Percentiles rank a stretch among this genome's conserved stretches.
phyloP scores from a whole-genome alignment of 2,113 vertebrate species.

The Bettongia penicillata region DNA sequence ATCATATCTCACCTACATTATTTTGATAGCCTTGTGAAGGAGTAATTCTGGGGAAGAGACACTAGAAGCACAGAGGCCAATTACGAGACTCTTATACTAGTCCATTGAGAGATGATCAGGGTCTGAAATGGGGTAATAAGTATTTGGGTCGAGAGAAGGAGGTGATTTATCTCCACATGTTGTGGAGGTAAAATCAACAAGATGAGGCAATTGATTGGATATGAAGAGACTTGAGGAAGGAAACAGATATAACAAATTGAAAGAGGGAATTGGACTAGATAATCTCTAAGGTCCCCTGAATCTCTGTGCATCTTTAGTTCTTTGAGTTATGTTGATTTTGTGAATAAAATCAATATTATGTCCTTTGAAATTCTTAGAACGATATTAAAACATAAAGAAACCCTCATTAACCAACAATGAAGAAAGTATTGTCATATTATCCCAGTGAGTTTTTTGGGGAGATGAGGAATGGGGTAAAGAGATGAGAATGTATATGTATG shows the following conservation, averaged over 20 bases:
- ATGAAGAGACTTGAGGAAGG: neutral
- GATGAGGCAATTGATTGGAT: neutral
- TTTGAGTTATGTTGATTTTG: neutral
- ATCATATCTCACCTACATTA: neutral
- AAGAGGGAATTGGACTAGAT: neutral
- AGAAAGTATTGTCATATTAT: slow-evolving; percentile 11
- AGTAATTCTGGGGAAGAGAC: neutral
- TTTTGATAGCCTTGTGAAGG: neutral
- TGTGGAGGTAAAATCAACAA: neutral
- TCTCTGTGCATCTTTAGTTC: neutral
- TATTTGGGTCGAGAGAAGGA: neutral
- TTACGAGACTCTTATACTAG: neutral
- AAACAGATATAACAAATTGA: slow-evolving; percentile 1
- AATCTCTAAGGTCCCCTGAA: neutral
- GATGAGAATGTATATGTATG: neutral
- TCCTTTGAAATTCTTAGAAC: slow-evolving; percentile 24
- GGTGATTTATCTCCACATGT: neutral
- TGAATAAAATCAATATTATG: slow-evolving; percentile 27
- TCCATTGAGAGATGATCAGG: neutral
- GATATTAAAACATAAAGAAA: slow-evolving; percentile 23
- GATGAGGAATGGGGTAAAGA: neutral
- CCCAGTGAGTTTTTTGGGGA: neutral
- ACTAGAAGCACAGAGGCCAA: neutral
- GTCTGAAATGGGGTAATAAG: neutral
- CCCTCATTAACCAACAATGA: slow-evolving; percentile 1